Percentiles rank a stretch among this genome's conserved stretches.
Conservation (phyloP, 2,888 invertebrate species). For the Plusia festucae region DNA sequence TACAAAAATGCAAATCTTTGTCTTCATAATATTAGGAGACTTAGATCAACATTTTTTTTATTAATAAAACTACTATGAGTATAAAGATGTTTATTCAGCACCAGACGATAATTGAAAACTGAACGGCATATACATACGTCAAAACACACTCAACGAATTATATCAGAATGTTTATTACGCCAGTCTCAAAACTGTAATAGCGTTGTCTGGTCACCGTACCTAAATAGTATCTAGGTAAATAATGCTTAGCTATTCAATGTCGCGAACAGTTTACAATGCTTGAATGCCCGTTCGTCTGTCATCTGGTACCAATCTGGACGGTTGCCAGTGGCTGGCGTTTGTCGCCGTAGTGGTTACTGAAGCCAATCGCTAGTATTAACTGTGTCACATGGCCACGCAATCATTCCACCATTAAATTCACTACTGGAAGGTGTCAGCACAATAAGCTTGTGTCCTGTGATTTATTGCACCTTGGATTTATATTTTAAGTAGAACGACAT, state of each 20-base stretch:
- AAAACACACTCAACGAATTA: slow-evolving; percentile 31
- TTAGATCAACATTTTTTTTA: slow-evolving; percentile 22
- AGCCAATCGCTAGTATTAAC: slow-evolving; percentile 69
- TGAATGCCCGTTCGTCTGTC: slow-evolving; percentile 67
- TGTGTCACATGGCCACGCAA: slow-evolving; percentile 60
- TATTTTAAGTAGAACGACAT: slow-evolving; percentile 6
- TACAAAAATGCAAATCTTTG: too few relatives aligned
- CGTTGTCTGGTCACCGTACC: slow-evolving; percentile 24
- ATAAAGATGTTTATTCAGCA: slow-evolving; percentile 28
- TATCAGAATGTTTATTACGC: slow-evolving; percentile 14
- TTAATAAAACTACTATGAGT: slow-evolving; percentile 20
- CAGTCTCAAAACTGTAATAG: background rate
- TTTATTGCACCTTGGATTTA: slow-evolving; percentile 21
- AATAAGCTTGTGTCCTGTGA: slow-evolving; percentile 16
- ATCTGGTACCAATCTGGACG: slow-evolving; percentile 73
- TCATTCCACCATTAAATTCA: slow-evolving; percentile 34
- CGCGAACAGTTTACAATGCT: slow-evolving; percentile 68
- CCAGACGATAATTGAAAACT: slow-evolving; percentile 31
- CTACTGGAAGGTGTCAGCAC: slow-evolving; percentile 37
- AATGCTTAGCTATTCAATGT: slow-evolving; percentile 58
- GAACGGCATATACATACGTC: slow-evolving; percentile 23
- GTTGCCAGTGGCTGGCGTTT: slow-evolving; percentile 70
- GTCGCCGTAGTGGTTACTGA: slow-evolving; percentile 58
- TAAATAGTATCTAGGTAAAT: slow-evolving; percentile 53
- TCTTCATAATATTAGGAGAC: too few relatives aligned